Evolutionary conservation across 2,113 vertebrate species (phyloP).

Genomic region (Rhinolophus sinicus): DNA sequence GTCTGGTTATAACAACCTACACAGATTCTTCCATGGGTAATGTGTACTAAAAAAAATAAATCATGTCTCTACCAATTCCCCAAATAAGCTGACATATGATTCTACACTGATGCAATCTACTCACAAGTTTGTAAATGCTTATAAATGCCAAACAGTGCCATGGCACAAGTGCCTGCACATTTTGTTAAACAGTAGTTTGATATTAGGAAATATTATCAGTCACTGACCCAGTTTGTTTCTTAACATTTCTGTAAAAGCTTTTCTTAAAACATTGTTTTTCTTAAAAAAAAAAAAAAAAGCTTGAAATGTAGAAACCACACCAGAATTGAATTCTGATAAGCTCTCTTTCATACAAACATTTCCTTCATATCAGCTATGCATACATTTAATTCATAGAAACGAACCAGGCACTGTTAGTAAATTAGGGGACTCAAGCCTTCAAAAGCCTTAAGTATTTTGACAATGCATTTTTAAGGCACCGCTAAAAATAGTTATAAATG

Average conservation of each 20-base stretch:
- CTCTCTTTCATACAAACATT: neutral
- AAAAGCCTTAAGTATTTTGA: neutral
- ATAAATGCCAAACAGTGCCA: neutral
- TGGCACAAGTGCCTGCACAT: neutral
- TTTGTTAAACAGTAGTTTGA: neutral
- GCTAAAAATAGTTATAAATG: neutral
- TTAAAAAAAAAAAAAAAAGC: neutral
- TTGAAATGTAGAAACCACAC: neutral
- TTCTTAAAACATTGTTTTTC: neutral
- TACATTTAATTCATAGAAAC: neutral
- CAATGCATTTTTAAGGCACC: neutral
- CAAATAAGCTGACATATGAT: neutral
- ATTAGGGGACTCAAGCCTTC: neutral
- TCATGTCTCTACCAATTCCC: neutral
- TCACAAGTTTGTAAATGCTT: neutral
- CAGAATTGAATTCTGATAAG: neutral
- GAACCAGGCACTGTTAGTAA: neutral
- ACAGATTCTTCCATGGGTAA: neutral
- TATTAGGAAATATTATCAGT: neutral
- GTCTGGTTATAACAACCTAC: neutral
- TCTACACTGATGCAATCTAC: conserved; percentile 13
- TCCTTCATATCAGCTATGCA: neutral
- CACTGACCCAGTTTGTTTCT: neutral
- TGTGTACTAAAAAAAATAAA: conserved; percentile 19
- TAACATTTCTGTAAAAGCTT: neutral